These are phyloP conservation scores for Macrophya annulata DNA, from an alignment of 2,888 invertebrate species.

Conservation along the genomic window DNA sequence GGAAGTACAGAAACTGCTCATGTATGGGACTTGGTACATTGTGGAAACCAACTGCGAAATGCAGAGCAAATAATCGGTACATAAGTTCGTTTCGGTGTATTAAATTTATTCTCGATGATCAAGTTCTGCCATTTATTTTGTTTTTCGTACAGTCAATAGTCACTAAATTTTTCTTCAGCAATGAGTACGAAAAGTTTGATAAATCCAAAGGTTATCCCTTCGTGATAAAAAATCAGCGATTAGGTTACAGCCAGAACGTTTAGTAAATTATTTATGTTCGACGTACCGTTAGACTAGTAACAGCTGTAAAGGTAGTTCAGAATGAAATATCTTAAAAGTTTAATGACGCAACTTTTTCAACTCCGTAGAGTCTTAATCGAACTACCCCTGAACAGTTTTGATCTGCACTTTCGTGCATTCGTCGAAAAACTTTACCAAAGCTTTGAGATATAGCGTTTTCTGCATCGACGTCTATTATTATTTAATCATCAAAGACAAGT, in stretches of 20 bases:
- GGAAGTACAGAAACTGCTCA: background rate
- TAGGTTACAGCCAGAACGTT: slow-evolving; percentile 17
- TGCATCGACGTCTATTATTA: background rate
- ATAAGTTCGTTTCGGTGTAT: background rate
- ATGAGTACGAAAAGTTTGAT: background rate
- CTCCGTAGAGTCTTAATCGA: background rate
- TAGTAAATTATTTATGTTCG: slow-evolving; percentile 34
- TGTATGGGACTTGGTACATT: background rate
- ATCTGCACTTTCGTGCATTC: slow-evolving; percentile 18
- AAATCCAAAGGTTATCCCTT: slow-evolving; percentile 24
- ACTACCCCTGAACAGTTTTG: background rate
- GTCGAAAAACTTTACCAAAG: background rate
- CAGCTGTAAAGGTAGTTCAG: slow-evolving; percentile 40
- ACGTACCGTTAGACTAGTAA: slow-evolving; percentile 35
- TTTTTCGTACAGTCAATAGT: background rate
- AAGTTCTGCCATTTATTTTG: background rate
- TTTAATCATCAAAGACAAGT: background rate
- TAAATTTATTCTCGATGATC: background rate
- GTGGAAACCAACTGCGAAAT: background rate
- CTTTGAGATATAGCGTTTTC: background rate
- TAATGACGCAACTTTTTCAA: slow-evolving; percentile 40
- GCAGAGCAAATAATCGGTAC: background rate
- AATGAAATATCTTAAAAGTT: slow-evolving; percentile 51
- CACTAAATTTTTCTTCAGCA: background rate
- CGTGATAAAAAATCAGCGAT: slow-evolving; percentile 44